Conservation (phyloP, 64 coral and sea anemone species). For the Montipora efflorescens region DNA sequence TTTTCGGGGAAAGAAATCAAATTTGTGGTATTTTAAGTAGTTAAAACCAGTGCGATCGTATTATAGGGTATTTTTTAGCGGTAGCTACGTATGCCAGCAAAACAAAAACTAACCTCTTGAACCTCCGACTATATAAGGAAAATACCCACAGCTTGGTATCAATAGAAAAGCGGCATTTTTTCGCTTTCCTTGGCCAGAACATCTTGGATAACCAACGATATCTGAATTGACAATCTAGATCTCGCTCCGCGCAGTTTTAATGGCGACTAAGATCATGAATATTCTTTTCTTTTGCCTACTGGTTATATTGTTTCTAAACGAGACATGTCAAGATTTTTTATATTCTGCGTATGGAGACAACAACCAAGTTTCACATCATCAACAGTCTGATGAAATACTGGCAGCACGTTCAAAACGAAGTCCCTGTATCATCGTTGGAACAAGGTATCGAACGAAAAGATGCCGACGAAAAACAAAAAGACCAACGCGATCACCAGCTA, state of each 20-base stretch:
- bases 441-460: conserved; percentile 1
- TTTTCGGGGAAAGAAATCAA: background rate
- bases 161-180: background rate
- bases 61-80: background rate
- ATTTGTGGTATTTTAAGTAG: background rate
- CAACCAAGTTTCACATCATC: background rate
- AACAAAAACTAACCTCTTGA: background rate
- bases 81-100: background rate
- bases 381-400: background rate
- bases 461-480: background rate
- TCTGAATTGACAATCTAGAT: too few relatives aligned
- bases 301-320: background rate
- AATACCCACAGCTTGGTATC: background rate
- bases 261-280: background rate
- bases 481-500: background rate
- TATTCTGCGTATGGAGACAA: background rate
- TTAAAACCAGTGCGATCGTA: background rate
- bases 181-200: too few relatives aligned
- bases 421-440: conserved; percentile 17
- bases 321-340: background rate
- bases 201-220: too few relatives aligned
- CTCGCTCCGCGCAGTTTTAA: background rate
- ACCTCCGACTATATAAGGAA: background rate
- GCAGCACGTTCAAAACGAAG: conserved; percentile 17
- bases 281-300: background rate